Percentiles rank a stretch among this genome's conserved stretches.
phyloP scores from a whole-genome alignment of 2,797 vertebrate species.

The Octomys mimax region DNA sequence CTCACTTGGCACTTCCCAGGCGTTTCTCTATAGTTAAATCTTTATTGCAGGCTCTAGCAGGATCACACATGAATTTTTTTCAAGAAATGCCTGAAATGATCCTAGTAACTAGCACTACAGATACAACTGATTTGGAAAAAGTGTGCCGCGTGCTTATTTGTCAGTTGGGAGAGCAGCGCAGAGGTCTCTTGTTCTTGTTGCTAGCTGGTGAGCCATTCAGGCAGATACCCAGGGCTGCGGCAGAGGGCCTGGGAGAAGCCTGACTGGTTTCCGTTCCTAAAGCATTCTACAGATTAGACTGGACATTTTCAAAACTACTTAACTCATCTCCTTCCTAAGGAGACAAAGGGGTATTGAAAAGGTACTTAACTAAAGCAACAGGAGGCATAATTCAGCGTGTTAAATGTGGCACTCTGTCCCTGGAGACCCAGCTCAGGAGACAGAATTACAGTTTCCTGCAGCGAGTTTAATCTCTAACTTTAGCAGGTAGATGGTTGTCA shows the following conservation, averaged over 20 bases:
- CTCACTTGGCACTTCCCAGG: background rate
- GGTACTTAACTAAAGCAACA: background rate
- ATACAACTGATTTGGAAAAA: background rate
- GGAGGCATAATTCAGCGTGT: background rate
- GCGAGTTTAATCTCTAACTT: background rate
- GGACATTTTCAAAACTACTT: background rate
- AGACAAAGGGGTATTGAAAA: background rate
- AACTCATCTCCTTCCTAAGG: background rate
- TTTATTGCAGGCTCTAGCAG: background rate
- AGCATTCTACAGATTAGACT: background rate
- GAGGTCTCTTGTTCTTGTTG: background rate
- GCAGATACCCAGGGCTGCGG: rapidly evolving
- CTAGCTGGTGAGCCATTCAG: background rate
- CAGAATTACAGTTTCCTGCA: background rate
- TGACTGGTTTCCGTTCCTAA: background rate
- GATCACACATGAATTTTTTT: background rate
- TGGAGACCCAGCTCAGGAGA: background rate
- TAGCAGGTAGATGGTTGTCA: slow-evolving; percentile 3
- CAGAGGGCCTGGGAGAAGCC: background rate
- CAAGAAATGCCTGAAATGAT: slow-evolving; percentile 7
- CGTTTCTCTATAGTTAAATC: background rate
- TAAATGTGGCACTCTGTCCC: background rate
- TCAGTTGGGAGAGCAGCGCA: background rate
- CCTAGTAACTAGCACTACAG: background rate
- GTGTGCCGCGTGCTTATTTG: background rate